phyloP scores from a whole-genome alignment of 1,140 invertebrate species.

The Formica exsecta region DNA sequence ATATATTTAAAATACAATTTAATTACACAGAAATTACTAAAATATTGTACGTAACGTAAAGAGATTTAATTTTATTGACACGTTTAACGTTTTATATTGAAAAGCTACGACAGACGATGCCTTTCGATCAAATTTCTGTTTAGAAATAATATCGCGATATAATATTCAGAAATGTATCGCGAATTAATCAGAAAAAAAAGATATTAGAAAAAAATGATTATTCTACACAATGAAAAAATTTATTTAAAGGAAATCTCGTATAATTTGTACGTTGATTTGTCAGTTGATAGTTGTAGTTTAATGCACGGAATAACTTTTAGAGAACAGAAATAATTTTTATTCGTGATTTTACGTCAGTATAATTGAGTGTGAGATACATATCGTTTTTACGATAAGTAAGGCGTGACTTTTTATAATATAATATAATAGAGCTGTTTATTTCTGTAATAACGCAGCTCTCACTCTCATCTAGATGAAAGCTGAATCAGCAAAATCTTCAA shows the following conservation, averaged over 20 bases:
- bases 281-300: not conserved
- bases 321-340: not conserved
- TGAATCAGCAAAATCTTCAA: not conserved
- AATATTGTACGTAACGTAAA: not conserved
- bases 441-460: not conserved
- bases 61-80: constrained; percentile 7
- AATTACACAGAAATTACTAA: not conserved
- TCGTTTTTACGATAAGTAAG: not conserved
- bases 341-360: not conserved
- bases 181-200: not conserved
- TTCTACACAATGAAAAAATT: not conserved
- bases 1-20: constrained; percentile 6
- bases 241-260: not conserved
- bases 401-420: not conserved
- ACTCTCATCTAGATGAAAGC: not conserved
- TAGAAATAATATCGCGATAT: not conserved
- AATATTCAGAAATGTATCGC: not conserved
- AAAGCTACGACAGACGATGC: not conserved
- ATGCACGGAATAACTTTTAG: not conserved
- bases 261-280: not conserved
- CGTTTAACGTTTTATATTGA: constrained; percentile 5
- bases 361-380: not conserved
- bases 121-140: not conserved
- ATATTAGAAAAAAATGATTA: not conserved
- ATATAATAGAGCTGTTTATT: not conserved